A percentile compares a stretch with the other conserved stretches of the same genome.
These are phyloP conservation scores for Cossypha heuglini DNA, from an alignment of 2,797 vertebrate genomes.

Conservation along the genomic window DNA sequence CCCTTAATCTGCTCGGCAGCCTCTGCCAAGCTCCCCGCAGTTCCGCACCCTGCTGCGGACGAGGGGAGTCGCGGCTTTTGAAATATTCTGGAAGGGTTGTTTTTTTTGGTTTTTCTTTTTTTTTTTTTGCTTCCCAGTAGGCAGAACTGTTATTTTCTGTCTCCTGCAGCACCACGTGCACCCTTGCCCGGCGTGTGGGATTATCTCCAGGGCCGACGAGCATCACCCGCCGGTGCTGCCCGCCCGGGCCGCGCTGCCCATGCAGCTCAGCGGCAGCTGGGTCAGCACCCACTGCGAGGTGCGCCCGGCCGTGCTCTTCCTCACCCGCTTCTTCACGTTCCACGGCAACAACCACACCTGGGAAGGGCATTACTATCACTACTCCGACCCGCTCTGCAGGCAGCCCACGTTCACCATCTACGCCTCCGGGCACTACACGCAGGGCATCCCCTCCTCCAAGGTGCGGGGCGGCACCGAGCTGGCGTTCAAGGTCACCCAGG, in stretches of 20 bases:
- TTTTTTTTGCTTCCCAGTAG: background rate
- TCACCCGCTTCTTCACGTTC: conserved; percentile 86
- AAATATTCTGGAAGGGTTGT: background rate
- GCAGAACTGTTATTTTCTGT: background rate
- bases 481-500: conserved; percentile 83
- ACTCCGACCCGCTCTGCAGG: conserved; percentile 83
- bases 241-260: background rate
- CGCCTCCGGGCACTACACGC: conserved; percentile 81
- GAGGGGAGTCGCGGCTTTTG: background rate
- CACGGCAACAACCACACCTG: conserved; percentile 76
- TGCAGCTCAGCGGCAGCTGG: conserved; percentile 83
- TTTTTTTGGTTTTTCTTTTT: background rate
- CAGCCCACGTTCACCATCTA: conserved; percentile 84
- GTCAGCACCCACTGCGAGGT: conserved; percentile 85
- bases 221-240: conserved; percentile 82
- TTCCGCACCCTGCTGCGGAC: background rate
- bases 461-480: conserved; percentile 82
- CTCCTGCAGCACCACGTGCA: conserved; percentile 83
- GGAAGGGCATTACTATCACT: conserved; percentile 88
- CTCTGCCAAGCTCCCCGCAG: background rate
- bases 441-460: conserved; percentile 77
- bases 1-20: background rate
- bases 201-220: conserved; percentile 81
- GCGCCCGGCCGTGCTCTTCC: conserved; percentile 86
- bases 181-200: conserved; percentile 84